A percentile compares a stretch with the other conserved stretches of the same genome.
These are phyloP conservation scores for Seriola quinqueradiata DNA, from an alignment of 2,113 vertebrate genomes.

Conservation along the genomic window DNA sequence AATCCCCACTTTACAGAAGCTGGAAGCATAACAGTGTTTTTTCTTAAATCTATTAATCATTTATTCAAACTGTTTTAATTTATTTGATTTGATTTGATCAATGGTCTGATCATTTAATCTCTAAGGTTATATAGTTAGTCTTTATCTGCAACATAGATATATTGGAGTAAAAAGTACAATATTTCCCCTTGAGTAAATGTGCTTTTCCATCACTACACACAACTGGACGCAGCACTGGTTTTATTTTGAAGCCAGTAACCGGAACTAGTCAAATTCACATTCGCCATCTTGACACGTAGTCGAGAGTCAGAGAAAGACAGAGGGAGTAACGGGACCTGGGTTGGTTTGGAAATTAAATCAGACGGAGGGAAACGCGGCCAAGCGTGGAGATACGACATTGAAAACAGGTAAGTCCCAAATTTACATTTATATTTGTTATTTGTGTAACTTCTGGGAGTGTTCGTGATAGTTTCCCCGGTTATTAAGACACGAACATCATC, in stretches of 20 bases:
- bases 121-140: too few relatives aligned
- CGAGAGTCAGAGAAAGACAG: constrained; percentile 14
- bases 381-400: neutral
- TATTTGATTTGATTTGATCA: too few relatives aligned
- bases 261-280: neutral
- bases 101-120: too few relatives aligned
- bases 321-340: constrained; percentile 66
- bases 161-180: too few relatives aligned
- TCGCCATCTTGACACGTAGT: constrained; percentile 11
- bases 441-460: neutral
- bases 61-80: too few relatives aligned
- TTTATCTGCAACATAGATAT: too few relatives aligned
- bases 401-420: constrained; percentile 33
- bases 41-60: too few relatives aligned
- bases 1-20: too few relatives aligned
- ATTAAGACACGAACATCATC: constrained; percentile 47
- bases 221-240: neutral
- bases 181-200: neutral
- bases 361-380: neutral
- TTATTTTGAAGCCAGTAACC: constrained; percentile 50
- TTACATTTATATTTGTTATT: neutral
- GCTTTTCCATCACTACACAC: neutral
- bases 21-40: too few relatives aligned
- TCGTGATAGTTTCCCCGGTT: constrained; percentile 22
- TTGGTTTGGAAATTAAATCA: constrained; percentile 49